Conservation (phyloP, 2,888 invertebrate genomes). For the Clistopyga incitator region DNA sequence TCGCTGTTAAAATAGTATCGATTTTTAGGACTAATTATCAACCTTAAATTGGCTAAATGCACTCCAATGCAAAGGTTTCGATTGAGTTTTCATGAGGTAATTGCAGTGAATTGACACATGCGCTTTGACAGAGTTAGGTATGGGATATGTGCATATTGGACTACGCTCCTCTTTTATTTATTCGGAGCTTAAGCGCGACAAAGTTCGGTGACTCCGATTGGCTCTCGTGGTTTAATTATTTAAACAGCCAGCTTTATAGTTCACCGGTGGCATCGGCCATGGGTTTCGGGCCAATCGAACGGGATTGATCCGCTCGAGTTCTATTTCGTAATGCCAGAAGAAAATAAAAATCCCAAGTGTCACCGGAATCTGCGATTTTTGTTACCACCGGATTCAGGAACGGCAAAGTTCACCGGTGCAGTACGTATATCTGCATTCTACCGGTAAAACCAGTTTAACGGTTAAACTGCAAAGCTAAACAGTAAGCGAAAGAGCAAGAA, state of each 20-base stretch:
- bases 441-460: neutral
- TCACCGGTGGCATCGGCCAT: neutral
- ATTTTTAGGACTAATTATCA: neutral
- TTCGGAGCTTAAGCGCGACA: neutral
- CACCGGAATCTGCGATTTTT: neutral
- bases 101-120: neutral
- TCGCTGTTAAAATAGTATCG: neutral
- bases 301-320: neutral
- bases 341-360: neutral
- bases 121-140: neutral
- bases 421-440: neutral
- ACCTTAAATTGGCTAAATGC: neutral
- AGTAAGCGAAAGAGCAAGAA: neutral
- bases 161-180: neutral
- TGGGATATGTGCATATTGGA: neutral
- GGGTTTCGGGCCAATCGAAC: neutral
- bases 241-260: slow-evolving; percentile 7
- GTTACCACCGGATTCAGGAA: neutral
- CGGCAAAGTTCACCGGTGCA: neutral
- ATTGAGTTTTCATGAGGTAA: neutral
- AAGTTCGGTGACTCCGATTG: neutral
- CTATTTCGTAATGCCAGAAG: neutral
- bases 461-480: neutral
- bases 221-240: neutral
- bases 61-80: neutral